Evolutionary conservation across 2,113 vertebrate species (phyloP).

Genomic region (Calyptomena viridis): DNA sequence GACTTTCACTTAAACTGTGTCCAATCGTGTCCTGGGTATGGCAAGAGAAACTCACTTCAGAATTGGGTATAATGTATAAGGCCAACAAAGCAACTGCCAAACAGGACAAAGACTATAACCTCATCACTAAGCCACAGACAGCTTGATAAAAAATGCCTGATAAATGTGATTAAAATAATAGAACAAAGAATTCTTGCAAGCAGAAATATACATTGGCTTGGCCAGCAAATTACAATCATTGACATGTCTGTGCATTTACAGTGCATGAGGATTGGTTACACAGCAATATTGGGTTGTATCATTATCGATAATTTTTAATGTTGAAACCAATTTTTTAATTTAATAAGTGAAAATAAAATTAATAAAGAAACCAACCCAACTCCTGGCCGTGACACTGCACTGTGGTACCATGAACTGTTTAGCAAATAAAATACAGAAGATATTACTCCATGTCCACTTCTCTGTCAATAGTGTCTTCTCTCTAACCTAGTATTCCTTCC

Average conservation of each 20-base stretch:
- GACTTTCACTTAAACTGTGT: neutral
- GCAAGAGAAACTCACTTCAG: neutral
- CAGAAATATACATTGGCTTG: neutral
- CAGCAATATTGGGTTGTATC: neutral
- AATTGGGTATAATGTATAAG: neutral
- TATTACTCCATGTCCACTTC: neutral
- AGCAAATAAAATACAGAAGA: neutral
- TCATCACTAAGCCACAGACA: neutral
- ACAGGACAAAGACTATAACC: neutral
- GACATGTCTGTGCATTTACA: neutral
- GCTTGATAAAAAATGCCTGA: neutral
- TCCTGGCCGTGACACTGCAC: neutral
- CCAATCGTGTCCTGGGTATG: neutral
- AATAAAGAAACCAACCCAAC: neutral
- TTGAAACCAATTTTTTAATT: neutral
- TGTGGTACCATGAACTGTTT: neutral
- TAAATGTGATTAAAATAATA: neutral
- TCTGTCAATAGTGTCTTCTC: neutral
- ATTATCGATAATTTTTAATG: neutral
- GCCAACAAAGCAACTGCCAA: neutral
- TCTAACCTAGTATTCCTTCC: neutral
- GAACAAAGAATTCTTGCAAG: neutral
- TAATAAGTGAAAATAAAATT: neutral
- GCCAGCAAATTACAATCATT: neutral
- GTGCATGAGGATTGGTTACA: neutral